Conservation (phyloP, 2,888 invertebrate genomes). For the Dermolepida albohirtum region DNA sequence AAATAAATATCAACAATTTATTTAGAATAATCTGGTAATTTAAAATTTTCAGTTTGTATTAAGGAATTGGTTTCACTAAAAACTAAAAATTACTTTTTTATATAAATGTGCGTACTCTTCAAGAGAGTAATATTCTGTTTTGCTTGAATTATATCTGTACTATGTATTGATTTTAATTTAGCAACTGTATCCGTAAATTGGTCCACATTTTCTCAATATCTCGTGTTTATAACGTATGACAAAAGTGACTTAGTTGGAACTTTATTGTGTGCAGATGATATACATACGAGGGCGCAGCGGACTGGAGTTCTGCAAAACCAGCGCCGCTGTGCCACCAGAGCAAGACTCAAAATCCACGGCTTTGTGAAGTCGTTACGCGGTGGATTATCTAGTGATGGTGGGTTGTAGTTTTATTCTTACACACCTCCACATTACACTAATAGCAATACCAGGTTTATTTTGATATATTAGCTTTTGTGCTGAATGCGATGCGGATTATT, state of each 20-base stretch:
- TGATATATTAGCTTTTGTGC: conserved; percentile 24
- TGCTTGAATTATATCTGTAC: too few relatives aligned
- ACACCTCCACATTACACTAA: conserved; percentile 45
- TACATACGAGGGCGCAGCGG: conserved; percentile 63
- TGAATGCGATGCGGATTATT: not conserved
- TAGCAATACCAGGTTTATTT: conserved; percentile 46
- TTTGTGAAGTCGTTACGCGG: conserved; percentile 71
- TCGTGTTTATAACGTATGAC: not conserved
- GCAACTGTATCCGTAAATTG: conserved; percentile 30
- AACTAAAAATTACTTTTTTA: too few relatives aligned
- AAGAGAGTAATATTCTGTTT: too few relatives aligned
- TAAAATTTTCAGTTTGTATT: too few relatives aligned
- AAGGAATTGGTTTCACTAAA: too few relatives aligned
- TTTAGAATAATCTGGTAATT: too few relatives aligned
- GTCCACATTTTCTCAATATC: conserved; percentile 1
- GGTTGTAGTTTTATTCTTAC: conserved; percentile 53
- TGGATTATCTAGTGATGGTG: conserved; percentile 62
- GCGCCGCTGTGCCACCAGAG: conserved; percentile 74
- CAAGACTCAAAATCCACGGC: conserved; percentile 74
- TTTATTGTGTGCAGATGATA: conserved; percentile 39
- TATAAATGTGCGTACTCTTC: too few relatives aligned
- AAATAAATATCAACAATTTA: too few relatives aligned
- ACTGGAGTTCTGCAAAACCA: conserved; percentile 63
- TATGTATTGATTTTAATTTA: conserved; percentile 14
- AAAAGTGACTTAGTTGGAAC: conserved; percentile 13